Base-by-base conservation (phyloP, 2,797 vertebrate species). In the Erethizon dorsatum region DNA sequence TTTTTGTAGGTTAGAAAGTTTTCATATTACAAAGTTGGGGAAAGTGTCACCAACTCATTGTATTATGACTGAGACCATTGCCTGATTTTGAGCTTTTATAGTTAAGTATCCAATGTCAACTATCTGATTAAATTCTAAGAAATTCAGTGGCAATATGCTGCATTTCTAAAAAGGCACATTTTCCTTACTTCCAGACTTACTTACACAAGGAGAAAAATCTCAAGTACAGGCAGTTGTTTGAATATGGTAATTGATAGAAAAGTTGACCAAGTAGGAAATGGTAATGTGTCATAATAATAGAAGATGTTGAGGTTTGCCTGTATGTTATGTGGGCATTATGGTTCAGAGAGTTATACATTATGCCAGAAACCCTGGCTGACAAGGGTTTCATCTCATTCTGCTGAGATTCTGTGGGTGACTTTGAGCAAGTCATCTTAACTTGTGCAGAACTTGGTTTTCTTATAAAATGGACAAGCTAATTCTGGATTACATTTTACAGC, bases 181-280 rank as follows among this genome's bases (percentile, higher is more conserved):
- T 97, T 92, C 94, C 86, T 94, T 75, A 59, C 89, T 89, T 95
- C 77, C 2, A 50, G 78, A 92, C 65, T 56, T 88, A 67, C 59
- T 90, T 94, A 78, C 4, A 63, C 56, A 65, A 91, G 80, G 50
- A 91, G 83, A 83, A 90, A 80, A 69, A 77, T 71, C 17, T 83
- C 75, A 85, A 85, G 91, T 85, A 28, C n/a, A 88, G 73, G 59
- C 47, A n/a, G 61, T 93, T 96, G 75, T 96, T 94, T 94, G 83
- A 95, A 90, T 94, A 88, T 93, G 77, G 37, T 94, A 97, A 97
- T 94, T 95, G 93, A 47, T 78, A 79, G 91, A 69, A 95, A 94
- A 90, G 59, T 96, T 96, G 94, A 95, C 93, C 80, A 85, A 93
- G 91, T 97, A 83, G 87, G 90, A 97, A 97, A 93, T 87, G 37